phyloP scores from a whole-genome alignment of 2,797 vertebrate species.

The Varecia variegata region DNA sequence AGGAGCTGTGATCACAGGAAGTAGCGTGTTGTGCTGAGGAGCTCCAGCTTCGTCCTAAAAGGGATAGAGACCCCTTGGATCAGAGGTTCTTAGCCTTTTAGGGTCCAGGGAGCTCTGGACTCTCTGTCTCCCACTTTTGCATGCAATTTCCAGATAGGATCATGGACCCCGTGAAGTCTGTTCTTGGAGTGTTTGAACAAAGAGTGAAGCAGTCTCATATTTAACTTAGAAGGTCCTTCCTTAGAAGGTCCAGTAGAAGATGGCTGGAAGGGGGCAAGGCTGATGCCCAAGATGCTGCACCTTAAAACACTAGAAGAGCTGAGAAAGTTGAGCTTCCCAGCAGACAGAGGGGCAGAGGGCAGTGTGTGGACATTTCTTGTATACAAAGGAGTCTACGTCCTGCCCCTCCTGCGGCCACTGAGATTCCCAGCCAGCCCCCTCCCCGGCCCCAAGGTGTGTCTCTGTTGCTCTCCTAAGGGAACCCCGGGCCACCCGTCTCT shows the following conservation, averaged over 20 bases:
- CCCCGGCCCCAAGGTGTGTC: background rate
- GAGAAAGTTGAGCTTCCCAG: rapidly evolving
- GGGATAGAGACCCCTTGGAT: rapidly evolving
- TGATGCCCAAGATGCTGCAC: rapidly evolving
- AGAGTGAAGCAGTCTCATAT: background rate
- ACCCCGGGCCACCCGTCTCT: rapidly evolving
- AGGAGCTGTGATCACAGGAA: rapidly evolving
- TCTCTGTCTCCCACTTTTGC: background rate
- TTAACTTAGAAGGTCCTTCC: no score
- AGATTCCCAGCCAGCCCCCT: background rate
- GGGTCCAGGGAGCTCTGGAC: background rate
- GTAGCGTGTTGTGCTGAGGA: rapidly evolving
- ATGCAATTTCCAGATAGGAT: background rate
- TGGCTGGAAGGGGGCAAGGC: background rate
- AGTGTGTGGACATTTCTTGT: rapidly evolving
- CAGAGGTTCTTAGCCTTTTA: background rate
- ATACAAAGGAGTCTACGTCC: rapidly evolving
- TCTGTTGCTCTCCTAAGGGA: background rate
- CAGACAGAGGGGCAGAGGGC: rapidly evolving
- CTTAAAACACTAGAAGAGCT: rapidly evolving
- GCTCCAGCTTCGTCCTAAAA: background rate
- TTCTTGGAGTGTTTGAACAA: background rate
- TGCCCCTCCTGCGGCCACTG: background rate
- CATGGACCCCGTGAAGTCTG: rapidly evolving
- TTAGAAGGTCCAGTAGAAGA: rapidly evolving